Conservation (phyloP, 2,888 invertebrate species). For the Diploptera punctata region DNA sequence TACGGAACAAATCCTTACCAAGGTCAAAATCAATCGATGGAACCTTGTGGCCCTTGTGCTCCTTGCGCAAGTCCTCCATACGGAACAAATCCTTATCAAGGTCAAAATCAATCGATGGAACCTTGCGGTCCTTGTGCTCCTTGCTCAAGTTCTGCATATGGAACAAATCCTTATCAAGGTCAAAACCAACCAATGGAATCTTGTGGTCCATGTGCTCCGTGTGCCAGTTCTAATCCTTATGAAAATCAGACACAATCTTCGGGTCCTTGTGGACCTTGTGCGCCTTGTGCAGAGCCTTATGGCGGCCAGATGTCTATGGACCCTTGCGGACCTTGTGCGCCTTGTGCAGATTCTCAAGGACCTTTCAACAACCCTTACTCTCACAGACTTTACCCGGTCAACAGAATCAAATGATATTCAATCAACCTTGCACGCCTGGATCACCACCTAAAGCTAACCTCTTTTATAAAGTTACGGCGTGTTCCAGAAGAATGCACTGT, state of each 20-base stretch:
- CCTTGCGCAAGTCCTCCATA: neutral
- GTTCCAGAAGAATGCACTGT: neutral
- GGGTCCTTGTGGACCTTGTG: neutral
- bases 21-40: no score
- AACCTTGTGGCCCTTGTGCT: neutral
- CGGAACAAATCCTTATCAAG: neutral
- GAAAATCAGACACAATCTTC: neutral
- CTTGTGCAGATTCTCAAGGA: neutral
- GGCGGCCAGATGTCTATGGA: neutral
- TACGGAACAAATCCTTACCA: no score
- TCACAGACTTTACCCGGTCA: neutral
- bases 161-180: no score
- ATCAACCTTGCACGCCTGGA: neutral
- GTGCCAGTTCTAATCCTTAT: neutral
- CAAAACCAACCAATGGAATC: neutral
- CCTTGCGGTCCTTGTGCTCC: neutral
- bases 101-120: neutral
- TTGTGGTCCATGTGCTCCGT: neutral
- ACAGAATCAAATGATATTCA: conserved; percentile 3
- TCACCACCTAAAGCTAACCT: neutral
- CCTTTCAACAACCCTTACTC: neutral
- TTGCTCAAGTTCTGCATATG: neutral
- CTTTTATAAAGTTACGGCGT: neutral
- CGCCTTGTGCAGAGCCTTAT: neutral
- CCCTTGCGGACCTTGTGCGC: neutral